phyloP scores from a whole-genome alignment of 2,113 vertebrate species.

The Pangasianodon gigas region DNA sequence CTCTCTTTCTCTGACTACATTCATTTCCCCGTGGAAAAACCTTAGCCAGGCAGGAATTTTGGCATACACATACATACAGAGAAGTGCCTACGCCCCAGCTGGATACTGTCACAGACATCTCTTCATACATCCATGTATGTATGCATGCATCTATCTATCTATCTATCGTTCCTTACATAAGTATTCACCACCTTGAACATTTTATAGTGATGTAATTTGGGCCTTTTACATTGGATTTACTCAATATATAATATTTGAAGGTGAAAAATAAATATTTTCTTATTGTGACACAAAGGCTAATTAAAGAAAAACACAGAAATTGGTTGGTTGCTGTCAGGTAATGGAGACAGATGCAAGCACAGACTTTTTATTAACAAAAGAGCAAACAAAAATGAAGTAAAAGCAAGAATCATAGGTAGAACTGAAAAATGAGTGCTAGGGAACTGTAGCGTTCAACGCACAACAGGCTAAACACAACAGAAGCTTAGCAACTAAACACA shows the following conservation, averaged over 20 bases:
- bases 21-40: neutral
- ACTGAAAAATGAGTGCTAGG: neutral
- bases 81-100: neutral
- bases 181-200: neutral
- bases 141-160: neutral
- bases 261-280: neutral
- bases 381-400: neutral
- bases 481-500: neutral
- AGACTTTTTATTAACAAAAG: neutral
- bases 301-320: too few relatives aligned
- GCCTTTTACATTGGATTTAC: neutral
- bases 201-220: neutral
- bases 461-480: neutral
- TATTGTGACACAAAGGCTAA: neutral
- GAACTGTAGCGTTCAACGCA: neutral
- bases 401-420: neutral
- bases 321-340: neutral
- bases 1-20: neutral
- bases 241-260: neutral
- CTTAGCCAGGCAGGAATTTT: neutral
- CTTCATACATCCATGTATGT: neutral
- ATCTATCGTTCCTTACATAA: too few relatives aligned
- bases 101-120: conserved; percentile 10
- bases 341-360: neutral
- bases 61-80: neutral